phyloP scores from a whole-genome alignment of 2,888 invertebrate species.

The Ariolimax columbianus region DNA sequence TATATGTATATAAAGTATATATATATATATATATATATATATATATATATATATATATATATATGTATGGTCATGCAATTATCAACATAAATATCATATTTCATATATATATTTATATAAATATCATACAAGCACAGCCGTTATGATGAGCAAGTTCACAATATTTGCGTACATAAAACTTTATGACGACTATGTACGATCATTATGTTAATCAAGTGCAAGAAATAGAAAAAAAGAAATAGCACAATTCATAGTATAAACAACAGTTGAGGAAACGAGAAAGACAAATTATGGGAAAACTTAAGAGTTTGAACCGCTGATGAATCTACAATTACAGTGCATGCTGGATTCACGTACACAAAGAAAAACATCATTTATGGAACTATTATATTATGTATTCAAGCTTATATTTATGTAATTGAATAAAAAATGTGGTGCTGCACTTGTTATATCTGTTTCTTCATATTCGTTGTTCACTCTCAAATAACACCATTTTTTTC shows the following conservation, averaged over 20 bases:
- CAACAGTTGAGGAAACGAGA: neutral
- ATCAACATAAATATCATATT: neutral
- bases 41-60: too few species aligned
- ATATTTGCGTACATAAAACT: neutral
- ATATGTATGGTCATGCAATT: neutral
- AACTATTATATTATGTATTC: too few species aligned
- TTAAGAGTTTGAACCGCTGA: neutral
- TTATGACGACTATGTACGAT: neutral
- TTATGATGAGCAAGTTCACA: conserved; percentile 21
- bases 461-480: too few species aligned
- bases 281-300: neutral
- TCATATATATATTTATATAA: too few species aligned
- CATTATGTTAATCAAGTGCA: neutral
- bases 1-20: too few species aligned
- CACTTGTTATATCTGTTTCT: too few species aligned
- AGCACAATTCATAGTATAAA: neutral
- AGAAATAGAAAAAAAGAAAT: neutral
- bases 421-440: too few species aligned
- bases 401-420: too few species aligned
- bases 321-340: neutral
- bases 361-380: too few species aligned
- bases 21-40: too few species aligned
- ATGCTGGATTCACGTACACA: neutral
- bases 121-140: conserved; percentile 32
- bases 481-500: too few species aligned